Evolutionary conservation across 2,888 invertebrate species (phyloP), one percentile per base, ranked within the genome.

Genomic region (Protophormia terraenovae): DNA sequence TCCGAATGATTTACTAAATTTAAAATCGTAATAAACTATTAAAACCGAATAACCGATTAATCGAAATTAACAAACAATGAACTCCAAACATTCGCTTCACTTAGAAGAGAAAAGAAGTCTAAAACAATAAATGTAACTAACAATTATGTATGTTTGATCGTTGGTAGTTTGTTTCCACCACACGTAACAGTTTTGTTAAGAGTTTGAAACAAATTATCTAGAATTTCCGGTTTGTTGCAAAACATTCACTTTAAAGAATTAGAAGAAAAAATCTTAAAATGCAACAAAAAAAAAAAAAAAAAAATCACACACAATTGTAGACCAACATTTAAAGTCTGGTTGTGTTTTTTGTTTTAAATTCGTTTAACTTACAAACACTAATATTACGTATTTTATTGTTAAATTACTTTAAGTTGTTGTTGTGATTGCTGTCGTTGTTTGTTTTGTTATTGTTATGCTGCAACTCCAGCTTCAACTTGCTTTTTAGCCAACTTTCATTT

Each of bases 191-290:
- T 62, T 73, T 76, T 27, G 45, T 6, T 29, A 14, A 45, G 0
- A 0, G 16, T 32, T n/a, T n/a, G n/a, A n/a, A 76, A 38, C 47
- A 84, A 84, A 66, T 86, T 80, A 89, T 89, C 88, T 89, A 89
- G 88, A 89, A 89, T 89, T 89, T 90, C 90, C 90, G 89, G 90
- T 90, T 90, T 89, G 73, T 87, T 87, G 86, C 86, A 80, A 87
- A 87, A 86, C 77, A 79, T 73, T 83, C 76, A 75, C 62, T 73
- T 84, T 22, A 79, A 73, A 76, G 71, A 71, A 73, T 66, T 47
- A 67, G 79, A 81, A 60, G 66, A 64, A 47, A 27, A 55, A 60
- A 45, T 66, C 58, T 32, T 53, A 85, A 85, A 45, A 55, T 66
- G 7, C 38, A 19, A 14, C n/a, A 32, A 27, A 12, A 62, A 79